Percentiles rank a stretch among this genome's conserved stretches.
Conservation (phyloP, 2,888 invertebrate species). For the Melangyna quadrimaculata region DNA sequence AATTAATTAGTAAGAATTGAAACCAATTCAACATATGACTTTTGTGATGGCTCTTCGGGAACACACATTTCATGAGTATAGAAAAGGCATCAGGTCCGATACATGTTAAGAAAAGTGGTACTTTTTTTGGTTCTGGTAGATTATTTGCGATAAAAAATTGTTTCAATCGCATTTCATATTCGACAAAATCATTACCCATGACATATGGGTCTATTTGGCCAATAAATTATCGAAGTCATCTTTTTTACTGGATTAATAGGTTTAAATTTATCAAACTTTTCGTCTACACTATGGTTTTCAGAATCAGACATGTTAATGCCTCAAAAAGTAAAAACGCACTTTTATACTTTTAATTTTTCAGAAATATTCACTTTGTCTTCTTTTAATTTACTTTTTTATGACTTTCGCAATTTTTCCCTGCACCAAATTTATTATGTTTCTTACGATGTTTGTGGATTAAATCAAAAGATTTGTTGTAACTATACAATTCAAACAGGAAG, state of each 20-base stretch:
- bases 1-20: not conserved
- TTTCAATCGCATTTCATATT: conserved; percentile 53
- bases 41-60: not conserved
- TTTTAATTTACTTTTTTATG: too few species aligned
- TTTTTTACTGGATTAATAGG: not conserved
- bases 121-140: conserved; percentile 44
- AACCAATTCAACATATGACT: not conserved
- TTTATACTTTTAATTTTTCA: too few species aligned
- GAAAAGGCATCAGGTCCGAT: conserved; percentile 15
- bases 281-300: not conserved
- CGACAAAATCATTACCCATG: conserved; percentile 52
- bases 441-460: not conserved
- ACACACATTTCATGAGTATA: not conserved
- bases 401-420: too few species aligned
- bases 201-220: conserved; percentile 59
- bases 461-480: not conserved
- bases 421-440: not conserved
- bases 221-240: conserved; percentile 48
- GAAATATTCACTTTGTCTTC: too few species aligned
- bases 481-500: not conserved
- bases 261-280: not conserved
- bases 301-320: not conserved
- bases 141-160: conserved; percentile 49
- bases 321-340: too few species aligned
- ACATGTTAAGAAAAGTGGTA: conserved; percentile 6